These are phyloP conservation scores for Tachysurus fulvidraco DNA, from an alignment of 2,113 vertebrate genomes.

Conservation along the genomic window DNA sequence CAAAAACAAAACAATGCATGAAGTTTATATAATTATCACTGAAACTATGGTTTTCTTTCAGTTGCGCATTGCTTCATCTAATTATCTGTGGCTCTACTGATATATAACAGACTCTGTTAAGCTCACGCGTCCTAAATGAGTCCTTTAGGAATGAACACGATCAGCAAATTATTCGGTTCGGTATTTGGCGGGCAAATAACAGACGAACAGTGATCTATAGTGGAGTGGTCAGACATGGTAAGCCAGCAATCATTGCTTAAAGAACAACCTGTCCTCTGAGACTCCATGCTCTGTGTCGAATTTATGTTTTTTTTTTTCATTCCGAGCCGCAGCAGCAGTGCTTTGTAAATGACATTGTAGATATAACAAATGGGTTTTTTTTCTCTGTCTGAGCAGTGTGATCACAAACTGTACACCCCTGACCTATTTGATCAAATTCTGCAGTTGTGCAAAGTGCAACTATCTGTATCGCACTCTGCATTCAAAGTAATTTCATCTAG, in stretches of 20 bases:
- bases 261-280: not conserved
- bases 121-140: conserved; percentile 65
- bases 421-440: not conserved
- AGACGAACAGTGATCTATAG: conserved; percentile 47
- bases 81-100: conserved; percentile 70
- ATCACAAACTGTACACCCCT: not conserved
- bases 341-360: not conserved
- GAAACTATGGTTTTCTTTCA: conserved; percentile 65
- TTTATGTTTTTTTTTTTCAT: not conserved
- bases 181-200: conserved; percentile 53
- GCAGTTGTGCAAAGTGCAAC: not conserved
- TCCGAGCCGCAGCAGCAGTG: not conserved
- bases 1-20: conserved; percentile 8
- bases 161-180: conserved; percentile 63
- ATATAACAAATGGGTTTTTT: conserved; percentile 6
- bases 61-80: conserved; percentile 67
- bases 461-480: not conserved
- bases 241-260: conserved; percentile 49
- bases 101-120: conserved; percentile 63
- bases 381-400: not conserved
- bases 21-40: conserved; percentile 64
- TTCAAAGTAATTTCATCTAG: conserved; percentile 15
- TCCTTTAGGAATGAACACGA: conserved; percentile 62
- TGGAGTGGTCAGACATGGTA: conserved; percentile 16
- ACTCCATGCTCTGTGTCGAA: not conserved